Conservation (phyloP, 2,888 invertebrate genomes). For the Eumacrocentrus americanus region DNA sequence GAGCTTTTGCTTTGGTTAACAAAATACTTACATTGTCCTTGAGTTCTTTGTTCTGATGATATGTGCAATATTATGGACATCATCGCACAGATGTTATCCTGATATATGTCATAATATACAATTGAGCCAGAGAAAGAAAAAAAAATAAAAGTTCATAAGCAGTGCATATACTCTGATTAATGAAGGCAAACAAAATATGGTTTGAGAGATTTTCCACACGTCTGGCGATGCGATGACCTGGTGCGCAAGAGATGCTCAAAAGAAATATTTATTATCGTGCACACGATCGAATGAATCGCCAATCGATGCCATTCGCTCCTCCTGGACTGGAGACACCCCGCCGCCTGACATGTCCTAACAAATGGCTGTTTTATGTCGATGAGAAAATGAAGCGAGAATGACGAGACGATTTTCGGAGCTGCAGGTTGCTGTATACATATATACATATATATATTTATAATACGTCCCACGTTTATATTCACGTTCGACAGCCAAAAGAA, state of each 20-base stretch:
- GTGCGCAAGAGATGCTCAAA: no score
- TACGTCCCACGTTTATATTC: background rate
- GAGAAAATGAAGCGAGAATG: constrained; percentile 62
- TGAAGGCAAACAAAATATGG: no score
- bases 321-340: constrained; percentile 50
- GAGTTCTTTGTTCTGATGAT: constrained; percentile 23
- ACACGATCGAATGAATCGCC: constrained; percentile 59
- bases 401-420: constrained; percentile 59
- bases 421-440: constrained; percentile 43
- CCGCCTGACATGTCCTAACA: constrained; percentile 58
- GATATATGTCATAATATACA: no score
- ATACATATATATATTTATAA: no score
- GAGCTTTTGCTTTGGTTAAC: constrained; percentile 50
- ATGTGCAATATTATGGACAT: no score
- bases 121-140: background rate
- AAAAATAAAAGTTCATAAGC: background rate
- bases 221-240: no score
- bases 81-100: no score
- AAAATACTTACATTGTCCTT: constrained; percentile 45
- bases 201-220: no score
- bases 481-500: constrained; percentile 25
- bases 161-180: constrained; percentile 1
- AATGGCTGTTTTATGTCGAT: constrained; percentile 60
- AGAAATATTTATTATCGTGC: constrained; percentile 51
- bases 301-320: constrained; percentile 53